Evolutionary conservation across 2,888 invertebrate genomes (phyloP), one percentile per base, ranked within the genome.

Genomic region (Cephus spinipes): DNA sequence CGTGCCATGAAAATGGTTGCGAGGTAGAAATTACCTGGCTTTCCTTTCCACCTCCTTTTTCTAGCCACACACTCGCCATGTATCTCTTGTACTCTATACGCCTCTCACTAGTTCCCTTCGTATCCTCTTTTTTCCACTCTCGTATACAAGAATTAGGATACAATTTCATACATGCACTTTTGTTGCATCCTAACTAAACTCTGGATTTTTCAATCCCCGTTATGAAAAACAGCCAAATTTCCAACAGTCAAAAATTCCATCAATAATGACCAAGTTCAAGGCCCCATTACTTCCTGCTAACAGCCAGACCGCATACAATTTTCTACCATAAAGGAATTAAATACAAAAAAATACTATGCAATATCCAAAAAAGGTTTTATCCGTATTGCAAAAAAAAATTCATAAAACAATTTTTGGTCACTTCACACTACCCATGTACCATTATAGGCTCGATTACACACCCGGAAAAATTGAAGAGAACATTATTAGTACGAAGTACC

Each of bases 221-320:
- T 55, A 23, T 9, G 9, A 23, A 23, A 23, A 55, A 23, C 55
- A 55, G 23, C 23, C 15, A 15, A 55, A 15, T 9, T 2, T 23
- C 23, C 23, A 23, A 55, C 55, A 23, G 15, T 55, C 23, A 9
- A 6, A 23, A 55, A 80, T 85, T 84, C 81, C 81, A 78, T 76
- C 77, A 30, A 74, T 81, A 84, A 86, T 86, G 81, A 86, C 82
- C 84, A 83, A 81, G 82, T 86, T 85, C 82, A 84, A 80, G 84
- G 82, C 78, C 85, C 83, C 82, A 84, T 84, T 82, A 74, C 77
- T 69, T 75, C 34, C 75, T 71, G 77, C 77, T 74, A 76, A 79
- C 55, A 23, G 9, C 23, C 9, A 55, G 55, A 9, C 9, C 23
- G 23, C 2, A 9, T 15, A 1, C 9, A 9, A 55, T 55, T 55